Conservation (phyloP, 2,113 vertebrate genomes). For the Excalfactoria chinensis region DNA sequence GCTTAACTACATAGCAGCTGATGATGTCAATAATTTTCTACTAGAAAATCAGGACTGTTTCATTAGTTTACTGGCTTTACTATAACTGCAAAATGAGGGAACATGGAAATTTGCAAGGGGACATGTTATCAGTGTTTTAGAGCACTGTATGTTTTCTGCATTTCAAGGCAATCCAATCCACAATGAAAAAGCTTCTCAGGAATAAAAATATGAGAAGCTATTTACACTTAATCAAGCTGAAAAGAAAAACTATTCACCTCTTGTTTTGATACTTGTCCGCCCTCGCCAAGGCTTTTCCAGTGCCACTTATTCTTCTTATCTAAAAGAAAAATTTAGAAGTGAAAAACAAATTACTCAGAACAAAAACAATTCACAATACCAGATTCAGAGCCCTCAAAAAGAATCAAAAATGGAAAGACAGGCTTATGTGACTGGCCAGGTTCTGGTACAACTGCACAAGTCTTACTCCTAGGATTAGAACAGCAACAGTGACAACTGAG, state of each 20-base stretch:
- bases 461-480: not conserved
- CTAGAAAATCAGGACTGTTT: not conserved
- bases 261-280: constrained; percentile 96
- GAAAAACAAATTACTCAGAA: constrained; percentile 17
- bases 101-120: not conserved
- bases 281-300: constrained; percentile 92
- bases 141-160: not conserved
- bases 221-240: not conserved
- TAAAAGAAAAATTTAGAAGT: constrained; percentile 62
- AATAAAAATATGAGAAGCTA: not conserved
- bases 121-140: not conserved
- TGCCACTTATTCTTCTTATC: constrained; percentile 94
- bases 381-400: not conserved
- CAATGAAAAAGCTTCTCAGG: not conserved
- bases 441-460: not conserved
- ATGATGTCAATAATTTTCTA: not conserved
- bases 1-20: not conserved
- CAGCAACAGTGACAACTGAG: not conserved
- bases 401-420: not conserved
- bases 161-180: not conserved
- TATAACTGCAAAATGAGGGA: not conserved
- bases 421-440: not conserved
- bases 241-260: constrained; percentile 81
- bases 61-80: not conserved
- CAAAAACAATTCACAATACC: not conserved